Evolutionary conservation across 2,888 invertebrate genomes (phyloP).

Genomic region (Melipona beecheii): DNA sequence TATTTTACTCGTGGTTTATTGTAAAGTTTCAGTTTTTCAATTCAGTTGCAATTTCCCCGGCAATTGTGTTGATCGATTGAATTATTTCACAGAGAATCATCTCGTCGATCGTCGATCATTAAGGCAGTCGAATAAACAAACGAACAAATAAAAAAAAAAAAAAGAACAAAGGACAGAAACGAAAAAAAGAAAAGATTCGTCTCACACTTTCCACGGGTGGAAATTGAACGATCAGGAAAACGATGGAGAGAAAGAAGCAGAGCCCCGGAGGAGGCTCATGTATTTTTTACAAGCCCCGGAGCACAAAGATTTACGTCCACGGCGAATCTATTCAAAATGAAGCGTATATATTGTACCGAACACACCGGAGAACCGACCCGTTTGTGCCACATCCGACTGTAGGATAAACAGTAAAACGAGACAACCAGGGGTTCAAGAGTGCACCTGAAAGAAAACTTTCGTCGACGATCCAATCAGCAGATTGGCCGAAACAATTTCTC

Average conservation of each 20-base stretch:
- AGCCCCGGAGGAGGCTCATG: not conserved
- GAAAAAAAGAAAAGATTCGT: not conserved
- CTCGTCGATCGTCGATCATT: not conserved
- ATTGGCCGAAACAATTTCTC: constrained; percentile 44
- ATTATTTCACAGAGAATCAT: not conserved
- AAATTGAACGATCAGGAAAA: not conserved
- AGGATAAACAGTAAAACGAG: constrained; percentile 11
- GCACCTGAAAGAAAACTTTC: constrained; percentile 16
- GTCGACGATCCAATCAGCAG: constrained; percentile 41
- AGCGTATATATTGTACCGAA: not conserved
- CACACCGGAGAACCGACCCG: no score
- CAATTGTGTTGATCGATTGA: not conserved
- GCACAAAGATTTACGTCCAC: constrained; percentile 33
- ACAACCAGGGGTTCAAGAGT: not conserved
- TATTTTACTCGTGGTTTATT: no score
- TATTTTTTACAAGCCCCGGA: constrained; percentile 32
- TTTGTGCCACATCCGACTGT: constrained; percentile 21
- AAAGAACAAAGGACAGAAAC: not conserved
- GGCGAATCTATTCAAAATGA: constrained; percentile 34
- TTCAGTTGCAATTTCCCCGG: no score
- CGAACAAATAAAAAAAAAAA: not conserved
- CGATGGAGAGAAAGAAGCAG: not conserved
- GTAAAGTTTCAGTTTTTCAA: no score
- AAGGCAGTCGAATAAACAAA: not conserved
- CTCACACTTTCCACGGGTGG: not conserved